Evolutionary conservation across 2,888 invertebrate species (phyloP), one percentile per base, ranked within the genome.

Genomic region (Trachelus tabidus): DNA sequence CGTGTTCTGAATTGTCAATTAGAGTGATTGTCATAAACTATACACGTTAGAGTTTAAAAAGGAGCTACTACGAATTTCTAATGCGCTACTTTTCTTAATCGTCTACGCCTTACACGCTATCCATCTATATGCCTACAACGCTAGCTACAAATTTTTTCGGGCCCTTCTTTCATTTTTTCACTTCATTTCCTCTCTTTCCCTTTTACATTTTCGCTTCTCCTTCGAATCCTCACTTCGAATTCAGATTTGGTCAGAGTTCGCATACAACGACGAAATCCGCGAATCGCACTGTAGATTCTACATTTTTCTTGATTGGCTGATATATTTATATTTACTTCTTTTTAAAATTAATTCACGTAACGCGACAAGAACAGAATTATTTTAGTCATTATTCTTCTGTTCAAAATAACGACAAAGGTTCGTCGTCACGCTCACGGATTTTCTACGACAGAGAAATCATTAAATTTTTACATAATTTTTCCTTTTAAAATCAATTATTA

Each of bases 1-100:
- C 82, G 80, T 23, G 75, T 79, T 82, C 84, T 84, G 83, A 85
- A 83, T 88, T 85, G 85, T 89, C 87, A 83, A 87, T 56, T 90
- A 89, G 86, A 90, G 89, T 91, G 91, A 91, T 91, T 91, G 91
- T 91, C 91, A 89, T 89, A 85, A 87, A 89, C 87, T 89, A 88
- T 89, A 89, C 87, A 87, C 85, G 84, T 87, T 87, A 85, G 83
- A 85, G 82, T 81, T 84, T 87, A 88, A 87, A 88, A 87, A 85
- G 85, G 84, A 85, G 82, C 86, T 86, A 85, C 84, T 82, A 87
- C 83, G 84, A 87, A 80, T 56, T 56, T 83, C 83, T 87, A 85
- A 85, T 87, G 85, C 81, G 81, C 86, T 88, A 87, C 80, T 80
- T 79, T 77, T 82, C 77, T 79, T 84, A 85, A 81, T 82, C 82